Conservation (phyloP, 1,140 invertebrate genomes). For the Dinoponera quadriceps region DNA sequence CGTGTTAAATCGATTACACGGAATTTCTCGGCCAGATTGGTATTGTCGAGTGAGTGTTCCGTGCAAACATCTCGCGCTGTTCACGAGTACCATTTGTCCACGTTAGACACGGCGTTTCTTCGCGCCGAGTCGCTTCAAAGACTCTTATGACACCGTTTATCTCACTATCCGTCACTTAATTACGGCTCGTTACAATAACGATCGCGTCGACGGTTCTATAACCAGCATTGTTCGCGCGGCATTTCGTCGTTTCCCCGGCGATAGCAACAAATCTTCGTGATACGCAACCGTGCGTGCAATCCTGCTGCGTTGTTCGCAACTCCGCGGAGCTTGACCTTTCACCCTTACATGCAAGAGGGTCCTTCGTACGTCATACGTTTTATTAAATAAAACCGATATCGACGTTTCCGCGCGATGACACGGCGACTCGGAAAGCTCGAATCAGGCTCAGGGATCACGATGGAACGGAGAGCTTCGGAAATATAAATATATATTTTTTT, state of each 20-base stretch:
- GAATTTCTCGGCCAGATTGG: too few species aligned
- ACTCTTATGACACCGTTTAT: conserved; percentile 3
- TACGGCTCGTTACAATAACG: neutral
- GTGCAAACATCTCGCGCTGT: too few species aligned
- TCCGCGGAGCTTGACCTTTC: neutral
- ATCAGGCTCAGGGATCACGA: neutral
- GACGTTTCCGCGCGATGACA: neutral
- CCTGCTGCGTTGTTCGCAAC: neutral
- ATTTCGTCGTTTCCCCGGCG: neutral
- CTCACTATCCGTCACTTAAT: conserved; percentile 1
- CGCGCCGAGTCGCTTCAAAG: too few species aligned
- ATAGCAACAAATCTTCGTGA: neutral
- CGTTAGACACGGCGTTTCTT: too few species aligned
- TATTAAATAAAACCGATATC: conserved; percentile 16
- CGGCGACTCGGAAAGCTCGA: neutral
- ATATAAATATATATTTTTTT: too few species aligned
- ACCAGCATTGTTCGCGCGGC: neutral
- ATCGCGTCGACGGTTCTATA: neutral
- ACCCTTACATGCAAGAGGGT: neutral
- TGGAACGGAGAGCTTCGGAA: neutral
- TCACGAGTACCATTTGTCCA: too few species aligned
- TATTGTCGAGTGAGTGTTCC: too few species aligned
- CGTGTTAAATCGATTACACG: too few species aligned
- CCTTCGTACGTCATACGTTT: neutral
- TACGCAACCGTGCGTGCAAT: neutral